A percentile compares a stretch with the other conserved stretches of the same genome.
Evolutionary conservation across 2,797 vertebrate genomes (phyloP).

Genomic region (Ptychobarbus kaznakovi): DNA sequence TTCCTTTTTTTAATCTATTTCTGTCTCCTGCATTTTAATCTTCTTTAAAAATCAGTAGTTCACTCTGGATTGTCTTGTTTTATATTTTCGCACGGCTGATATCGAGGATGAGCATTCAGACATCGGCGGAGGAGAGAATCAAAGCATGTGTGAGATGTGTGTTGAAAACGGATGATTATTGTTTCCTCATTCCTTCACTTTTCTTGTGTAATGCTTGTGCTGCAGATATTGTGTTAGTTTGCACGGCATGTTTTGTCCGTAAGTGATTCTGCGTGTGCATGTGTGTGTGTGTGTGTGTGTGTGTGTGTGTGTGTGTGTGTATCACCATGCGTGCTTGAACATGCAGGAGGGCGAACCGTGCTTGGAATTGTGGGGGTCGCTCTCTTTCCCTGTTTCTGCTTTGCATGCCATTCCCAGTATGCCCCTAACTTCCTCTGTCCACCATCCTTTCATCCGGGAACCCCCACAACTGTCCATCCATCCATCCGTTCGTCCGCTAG

Average conservation of each 20-base stretch:
- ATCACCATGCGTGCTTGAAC: slow-evolving; percentile 46
- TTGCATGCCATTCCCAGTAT: neutral
- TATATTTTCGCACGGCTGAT: neutral
- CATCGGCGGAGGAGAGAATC: neutral
- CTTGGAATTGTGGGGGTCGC: slow-evolving; percentile 31
- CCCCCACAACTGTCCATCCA: slow-evolving; percentile 59
- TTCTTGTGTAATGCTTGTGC: neutral
- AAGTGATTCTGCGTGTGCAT: slow-evolving; percentile 13
- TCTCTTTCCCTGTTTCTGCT: neutral
- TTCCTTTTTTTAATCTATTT: neutral
- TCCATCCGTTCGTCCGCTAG: slow-evolving; percentile 50
- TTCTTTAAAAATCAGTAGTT: neutral
- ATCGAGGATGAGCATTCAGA: neutral
- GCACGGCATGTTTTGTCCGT: neutral
- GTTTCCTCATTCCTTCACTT: slow-evolving; percentile 1
- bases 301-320: neutral
- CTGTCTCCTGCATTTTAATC: neutral
- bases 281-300: slow-evolving; percentile 18
- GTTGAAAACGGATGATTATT: neutral
- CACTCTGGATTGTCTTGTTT: slow-evolving; percentile 7
- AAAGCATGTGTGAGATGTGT: slow-evolving; percentile 23
- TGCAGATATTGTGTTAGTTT: neutral
- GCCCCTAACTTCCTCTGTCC: slow-evolving; percentile 35
- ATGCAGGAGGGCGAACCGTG: slow-evolving; percentile 30
- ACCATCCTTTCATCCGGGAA: slow-evolving; percentile 71